phyloP scores from a whole-genome alignment of 2,113 vertebrate genomes.

The Cebus imitator region DNA sequence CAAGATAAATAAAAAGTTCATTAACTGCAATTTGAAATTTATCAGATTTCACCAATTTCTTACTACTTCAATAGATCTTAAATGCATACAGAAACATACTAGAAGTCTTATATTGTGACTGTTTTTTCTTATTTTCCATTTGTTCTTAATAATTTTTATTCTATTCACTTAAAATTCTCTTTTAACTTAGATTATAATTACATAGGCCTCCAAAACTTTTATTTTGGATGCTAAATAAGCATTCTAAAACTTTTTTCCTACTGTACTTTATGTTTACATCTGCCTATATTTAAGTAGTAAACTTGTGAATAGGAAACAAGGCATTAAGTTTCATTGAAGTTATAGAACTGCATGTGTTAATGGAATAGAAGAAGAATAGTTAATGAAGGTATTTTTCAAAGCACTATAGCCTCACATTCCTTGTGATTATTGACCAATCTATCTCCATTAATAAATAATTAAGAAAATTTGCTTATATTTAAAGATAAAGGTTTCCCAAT shows the following conservation, averaged over 20 bases:
- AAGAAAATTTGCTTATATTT: neutral
- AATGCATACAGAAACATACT: neutral
- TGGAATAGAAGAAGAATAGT: neutral
- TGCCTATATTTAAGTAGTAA: neutral
- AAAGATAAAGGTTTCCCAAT: slow-evolving; percentile 26
- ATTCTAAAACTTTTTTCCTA: neutral
- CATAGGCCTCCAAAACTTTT: neutral
- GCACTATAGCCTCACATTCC: neutral
- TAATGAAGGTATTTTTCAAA: neutral
- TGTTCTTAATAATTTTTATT: slow-evolving; percentile 17
- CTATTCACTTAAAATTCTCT: neutral
- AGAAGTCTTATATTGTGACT: neutral
- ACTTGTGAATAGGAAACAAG: neutral
- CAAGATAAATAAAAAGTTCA: slow-evolving; percentile 27
- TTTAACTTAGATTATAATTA: neutral
- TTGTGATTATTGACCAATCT: neutral
- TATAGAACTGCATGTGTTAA: neutral
- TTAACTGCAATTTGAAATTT: slow-evolving; percentile 9
- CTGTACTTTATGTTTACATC: neutral
- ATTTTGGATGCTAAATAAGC: neutral
- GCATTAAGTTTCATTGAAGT: slow-evolving; percentile 1
- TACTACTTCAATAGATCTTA: neutral
- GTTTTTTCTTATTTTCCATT: neutral
- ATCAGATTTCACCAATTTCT: neutral
- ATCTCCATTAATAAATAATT: slow-evolving; percentile 3